Evolutionary conservation across 2,113 vertebrate species (phyloP).

Genomic region (Lanius collurio): DNA sequence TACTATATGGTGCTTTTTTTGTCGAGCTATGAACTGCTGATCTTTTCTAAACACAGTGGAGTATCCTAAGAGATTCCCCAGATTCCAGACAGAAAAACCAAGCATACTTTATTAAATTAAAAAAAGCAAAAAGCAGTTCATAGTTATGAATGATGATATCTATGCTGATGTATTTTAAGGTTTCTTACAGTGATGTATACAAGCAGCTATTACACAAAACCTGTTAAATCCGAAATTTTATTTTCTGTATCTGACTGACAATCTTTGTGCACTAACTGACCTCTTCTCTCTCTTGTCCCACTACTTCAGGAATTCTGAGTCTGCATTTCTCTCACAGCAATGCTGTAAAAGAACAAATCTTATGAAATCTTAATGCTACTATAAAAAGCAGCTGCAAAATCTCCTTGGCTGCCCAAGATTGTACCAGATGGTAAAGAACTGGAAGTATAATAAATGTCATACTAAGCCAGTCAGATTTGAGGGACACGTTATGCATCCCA

Average conservation of each 20-base stretch:
- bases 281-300: not conserved
- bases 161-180: not conserved
- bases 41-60: not conserved
- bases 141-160: not conserved
- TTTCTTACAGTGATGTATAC: not conserved
- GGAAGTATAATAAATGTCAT: constrained; percentile 7
- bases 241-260: not conserved
- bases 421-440: constrained; percentile 38
- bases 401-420: not conserved
- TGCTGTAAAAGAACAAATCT: not conserved
- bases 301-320: not conserved
- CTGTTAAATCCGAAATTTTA: not conserved
- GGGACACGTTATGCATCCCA: not conserved
- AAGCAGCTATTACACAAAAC: not conserved
- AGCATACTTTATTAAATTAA: not conserved
- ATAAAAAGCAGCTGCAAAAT: constrained; percentile 24
- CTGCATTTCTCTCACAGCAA: not conserved
- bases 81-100: not conserved
- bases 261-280: not conserved
- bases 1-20: not conserved
- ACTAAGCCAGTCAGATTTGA: constrained; percentile 9
- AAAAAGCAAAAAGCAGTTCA: not conserved
- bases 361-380: not conserved
- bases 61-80: not conserved
- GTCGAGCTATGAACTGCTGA: not conserved